phyloP scores from a whole-genome alignment of 2,797 vertebrate species.

The Sebastes aleutianus region DNA sequence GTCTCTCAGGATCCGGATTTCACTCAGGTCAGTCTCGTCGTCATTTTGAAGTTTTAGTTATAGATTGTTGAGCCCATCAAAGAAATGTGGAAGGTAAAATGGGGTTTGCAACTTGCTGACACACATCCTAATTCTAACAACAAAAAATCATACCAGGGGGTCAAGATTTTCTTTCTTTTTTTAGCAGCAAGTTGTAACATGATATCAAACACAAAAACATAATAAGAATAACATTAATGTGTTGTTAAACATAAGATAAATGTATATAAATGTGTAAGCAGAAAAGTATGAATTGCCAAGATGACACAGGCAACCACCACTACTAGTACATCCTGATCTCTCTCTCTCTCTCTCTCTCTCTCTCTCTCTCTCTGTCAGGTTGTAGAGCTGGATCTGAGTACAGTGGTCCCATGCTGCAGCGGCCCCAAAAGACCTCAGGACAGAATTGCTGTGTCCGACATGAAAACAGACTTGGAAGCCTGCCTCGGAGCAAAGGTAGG shows the following conservation, averaged over 20 bases:
- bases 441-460: constrained; percentile 90
- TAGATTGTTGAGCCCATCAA: neutral
- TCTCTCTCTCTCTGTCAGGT: constrained; percentile 77
- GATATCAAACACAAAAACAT: neutral
- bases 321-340: neutral
- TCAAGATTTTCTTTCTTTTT: neutral
- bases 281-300: neutral
- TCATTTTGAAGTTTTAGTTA: too few species aligned
- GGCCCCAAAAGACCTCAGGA: constrained; percentile 98
- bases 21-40: constrained; percentile 82
- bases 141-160: neutral
- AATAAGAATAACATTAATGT: neutral
- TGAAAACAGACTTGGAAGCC: constrained; percentile 92
- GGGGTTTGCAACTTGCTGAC: neutral
- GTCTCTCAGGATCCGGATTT: constrained; percentile 91
- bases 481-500: constrained; percentile 92
- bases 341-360: too few species aligned
- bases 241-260: neutral
- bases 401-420: constrained; percentile 95
- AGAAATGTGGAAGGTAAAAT: neutral
- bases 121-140: neutral
- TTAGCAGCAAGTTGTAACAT: neutral
- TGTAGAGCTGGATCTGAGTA: constrained; percentile 89
- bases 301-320: too few species aligned
- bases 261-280: neutral